phyloP scores from a whole-genome alignment of 2,113 vertebrate species.

The Australoheros scitulus region DNA sequence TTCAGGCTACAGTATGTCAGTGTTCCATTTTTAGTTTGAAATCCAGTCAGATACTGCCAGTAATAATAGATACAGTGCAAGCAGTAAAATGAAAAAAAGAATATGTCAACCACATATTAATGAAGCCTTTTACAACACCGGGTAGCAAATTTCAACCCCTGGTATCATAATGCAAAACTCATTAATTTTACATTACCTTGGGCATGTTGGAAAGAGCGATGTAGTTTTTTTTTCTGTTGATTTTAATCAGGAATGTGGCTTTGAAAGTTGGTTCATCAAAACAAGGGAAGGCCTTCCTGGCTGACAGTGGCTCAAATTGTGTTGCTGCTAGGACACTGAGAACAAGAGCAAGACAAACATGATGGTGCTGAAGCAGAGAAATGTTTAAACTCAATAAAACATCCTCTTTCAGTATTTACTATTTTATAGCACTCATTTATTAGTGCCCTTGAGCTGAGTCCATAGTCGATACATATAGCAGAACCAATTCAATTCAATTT shows the following conservation, averaged over 20 bases:
- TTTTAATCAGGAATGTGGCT: constrained; percentile 89
- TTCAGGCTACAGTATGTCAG: neutral
- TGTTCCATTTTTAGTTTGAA: neutral
- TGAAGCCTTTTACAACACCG: neutral
- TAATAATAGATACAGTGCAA: neutral
- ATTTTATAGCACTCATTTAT: neutral
- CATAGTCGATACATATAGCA: neutral
- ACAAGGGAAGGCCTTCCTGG: constrained; percentile 94
- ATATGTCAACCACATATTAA: neutral
- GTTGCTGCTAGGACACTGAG: constrained; percentile 91
- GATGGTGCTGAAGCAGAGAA: neutral
- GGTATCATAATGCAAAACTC: neutral
- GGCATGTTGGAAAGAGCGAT: constrained; percentile 95
- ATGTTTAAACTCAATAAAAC: neutral
- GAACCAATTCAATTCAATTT: neutral
- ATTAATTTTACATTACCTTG: constrained; percentile 79
- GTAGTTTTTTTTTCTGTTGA: constrained; percentile 83
- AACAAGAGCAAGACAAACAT: constrained; percentile 9
- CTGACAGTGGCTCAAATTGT: constrained; percentile 93
- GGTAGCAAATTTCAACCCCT: neutral
- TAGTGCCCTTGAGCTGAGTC: neutral
- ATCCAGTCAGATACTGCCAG: neutral
- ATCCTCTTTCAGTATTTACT: neutral
- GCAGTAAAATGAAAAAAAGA: neutral
- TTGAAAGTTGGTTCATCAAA: constrained; percentile 97